Percentiles rank a stretch among this genome's conserved stretches.
These are phyloP conservation scores for Epinephelus fuscoguttatus DNA, from an alignment of 2,113 vertebrate genomes.

Conservation along the genomic window DNA sequence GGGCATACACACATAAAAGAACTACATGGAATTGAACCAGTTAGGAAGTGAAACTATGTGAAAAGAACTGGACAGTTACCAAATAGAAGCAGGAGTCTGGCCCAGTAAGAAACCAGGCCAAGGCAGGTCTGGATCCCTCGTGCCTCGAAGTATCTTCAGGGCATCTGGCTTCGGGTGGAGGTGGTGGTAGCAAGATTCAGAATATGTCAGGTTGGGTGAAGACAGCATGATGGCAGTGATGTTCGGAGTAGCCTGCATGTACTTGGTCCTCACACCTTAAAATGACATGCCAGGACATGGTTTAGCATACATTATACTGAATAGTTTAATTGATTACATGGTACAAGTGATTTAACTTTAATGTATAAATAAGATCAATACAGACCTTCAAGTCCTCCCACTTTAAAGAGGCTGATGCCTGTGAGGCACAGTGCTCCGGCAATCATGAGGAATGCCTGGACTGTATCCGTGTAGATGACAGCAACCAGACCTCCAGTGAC, in stretches of 20 bases:
- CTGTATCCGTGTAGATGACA: conserved; percentile 96
- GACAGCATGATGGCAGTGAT: conserved; percentile 89
- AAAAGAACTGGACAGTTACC: conserved; percentile 78
- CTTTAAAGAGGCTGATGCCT: conserved; percentile 89
- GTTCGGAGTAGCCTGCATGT: conserved; percentile 93
- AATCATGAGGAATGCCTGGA: conserved; percentile 96
- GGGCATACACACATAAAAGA: background rate
- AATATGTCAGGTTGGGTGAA: conserved; percentile 89
- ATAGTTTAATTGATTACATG: background rate
- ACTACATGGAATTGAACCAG: background rate
- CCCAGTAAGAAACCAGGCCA: conserved; percentile 96
- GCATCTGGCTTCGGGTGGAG: conserved; percentile 89
- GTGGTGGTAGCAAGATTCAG: conserved; percentile 87
- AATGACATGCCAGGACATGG: conserved; percentile 14
- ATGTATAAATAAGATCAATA: background rate
- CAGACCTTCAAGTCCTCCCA: conserved; percentile 92
- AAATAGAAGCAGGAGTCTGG: conserved; percentile 96
- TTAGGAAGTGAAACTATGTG: background rate
- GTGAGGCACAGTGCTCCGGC: conserved; percentile 92
- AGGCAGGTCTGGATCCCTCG: conserved; percentile 91
- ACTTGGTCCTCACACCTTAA: conserved; percentile 88
- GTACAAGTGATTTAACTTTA: background rate
- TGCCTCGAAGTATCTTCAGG: conserved; percentile 90
- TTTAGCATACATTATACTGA: background rate
- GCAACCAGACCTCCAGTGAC: conserved; percentile 95